These are phyloP conservation scores for Caenorhabditis doughertyi DNA, from an alignment of 2,888 invertebrate genomes.

Conservation along the genomic window DNA sequence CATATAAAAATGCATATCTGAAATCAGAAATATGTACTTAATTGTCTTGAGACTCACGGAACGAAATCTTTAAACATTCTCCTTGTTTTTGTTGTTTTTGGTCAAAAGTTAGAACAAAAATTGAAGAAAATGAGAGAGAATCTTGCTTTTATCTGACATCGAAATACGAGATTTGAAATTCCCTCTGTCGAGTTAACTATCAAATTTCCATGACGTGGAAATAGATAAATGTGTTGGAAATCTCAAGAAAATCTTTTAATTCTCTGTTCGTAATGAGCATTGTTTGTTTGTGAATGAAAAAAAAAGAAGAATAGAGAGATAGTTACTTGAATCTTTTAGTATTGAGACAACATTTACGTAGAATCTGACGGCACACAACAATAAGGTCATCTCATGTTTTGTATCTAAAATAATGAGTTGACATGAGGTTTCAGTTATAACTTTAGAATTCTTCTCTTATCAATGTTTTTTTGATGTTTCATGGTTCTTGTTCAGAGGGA, in stretches of 20 bases:
- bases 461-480: too few species aligned
- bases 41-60: too few species aligned
- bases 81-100: background rate
- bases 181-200: conserved; percentile 9
- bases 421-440: too few species aligned
- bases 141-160: conserved; percentile 15
- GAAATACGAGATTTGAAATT: conserved; percentile 31
- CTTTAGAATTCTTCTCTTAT: too few species aligned
- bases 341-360: background rate
- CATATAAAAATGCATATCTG: too few species aligned
- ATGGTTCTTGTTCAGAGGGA: too few species aligned
- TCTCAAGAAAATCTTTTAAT: background rate
- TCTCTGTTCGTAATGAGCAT: background rate
- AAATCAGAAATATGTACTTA: too few species aligned
- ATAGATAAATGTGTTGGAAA: conserved; percentile 3
- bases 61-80: too few species aligned
- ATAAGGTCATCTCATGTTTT: too few species aligned
- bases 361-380: too few species aligned
- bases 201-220: conserved; percentile 13
- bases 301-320: background rate
- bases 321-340: background rate
- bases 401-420: too few species aligned
- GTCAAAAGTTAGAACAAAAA: conserved; percentile 5
- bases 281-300: background rate
- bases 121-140: background rate